Evolutionary conservation across 1,140 invertebrate species (phyloP), one percentile per base, ranked within the genome.

Genomic region (Drosophila rufa): DNA sequence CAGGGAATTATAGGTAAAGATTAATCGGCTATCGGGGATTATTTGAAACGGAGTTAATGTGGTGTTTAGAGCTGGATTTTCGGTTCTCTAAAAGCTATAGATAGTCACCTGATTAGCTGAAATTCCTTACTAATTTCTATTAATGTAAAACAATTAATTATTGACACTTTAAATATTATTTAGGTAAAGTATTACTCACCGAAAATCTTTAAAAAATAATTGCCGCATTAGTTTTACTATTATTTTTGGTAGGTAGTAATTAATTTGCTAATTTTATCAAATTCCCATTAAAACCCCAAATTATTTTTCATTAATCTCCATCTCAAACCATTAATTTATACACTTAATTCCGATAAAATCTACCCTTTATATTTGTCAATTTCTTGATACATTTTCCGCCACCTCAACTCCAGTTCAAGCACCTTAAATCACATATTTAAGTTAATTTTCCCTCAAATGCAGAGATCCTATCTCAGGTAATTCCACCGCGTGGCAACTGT

Each of bases 401-500:
- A 47, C 14, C 30, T 36, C 15, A n/a, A 25, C 19, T 38, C 12
- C 25, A 73, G 69, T 73, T 71, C 45, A 73, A 59, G 11, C 38
- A 71, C 36, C 36, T 59, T 27, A 38, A 50, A 60, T 36, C 30
- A 4, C 53, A 60, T 73, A 45, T 73, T 48, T 40, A 50, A 70
- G 51, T 15, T 71, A 70, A 71, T 70, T 70, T 42, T 9, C 8
- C n/a, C 19, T 27, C 14, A 48, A 48, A 33, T 38, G 25, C 27
- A 8, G 15, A 50, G 69, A 73, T 73, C 67, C 30, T 73, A 71
- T 73, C 69, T 17, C 25, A 17, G 45, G 17, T 50, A 73, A 73
- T 59, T 17, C 67, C 69, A 73, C 4, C 45, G 57, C 33, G 51
- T 59, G 47, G 69, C 69, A 50, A 71, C 53, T 73, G 69, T 71